Evolutionary conservation across 2,888 invertebrate species (phyloP).

Genomic region (Azorinus chamasolen): DNA sequence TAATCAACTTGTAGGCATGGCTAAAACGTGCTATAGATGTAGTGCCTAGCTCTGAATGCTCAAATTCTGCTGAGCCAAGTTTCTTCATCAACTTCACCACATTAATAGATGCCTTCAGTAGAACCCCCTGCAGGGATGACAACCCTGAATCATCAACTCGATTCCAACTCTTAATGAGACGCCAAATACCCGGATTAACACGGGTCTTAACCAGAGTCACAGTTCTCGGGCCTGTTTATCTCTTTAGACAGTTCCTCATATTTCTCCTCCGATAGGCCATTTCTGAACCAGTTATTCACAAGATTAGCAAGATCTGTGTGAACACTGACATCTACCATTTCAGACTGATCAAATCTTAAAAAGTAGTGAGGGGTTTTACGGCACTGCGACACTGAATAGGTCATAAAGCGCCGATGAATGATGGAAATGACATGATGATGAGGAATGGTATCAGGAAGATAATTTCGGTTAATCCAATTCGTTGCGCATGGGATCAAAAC

Average conservation of each 20-base stretch:
- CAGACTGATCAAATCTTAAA: slow-evolving; percentile 13
- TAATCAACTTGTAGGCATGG: slow-evolving; percentile 32
- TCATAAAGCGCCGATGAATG: too few species aligned
- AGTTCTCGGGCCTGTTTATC: slow-evolving; percentile 20
- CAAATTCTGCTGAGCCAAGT: slow-evolving; percentile 1
- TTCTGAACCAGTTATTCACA: slow-evolving; percentile 18
- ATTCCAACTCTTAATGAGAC: slow-evolving; percentile 22
- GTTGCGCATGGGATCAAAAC: too few species aligned
- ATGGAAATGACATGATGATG: too few species aligned
- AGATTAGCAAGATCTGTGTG: slow-evolving; percentile 10
- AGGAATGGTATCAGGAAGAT: too few species aligned
- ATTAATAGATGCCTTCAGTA: slow-evolving; percentile 21
- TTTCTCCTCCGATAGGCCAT: slow-evolving; percentile 16
- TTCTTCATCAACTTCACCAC: slow-evolving; percentile 21
- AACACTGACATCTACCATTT: background rate
- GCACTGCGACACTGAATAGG: too few species aligned
- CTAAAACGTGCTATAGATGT: slow-evolving; percentile 22
- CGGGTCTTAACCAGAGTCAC: slow-evolving; percentile 8
- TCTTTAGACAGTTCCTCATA: slow-evolving; percentile 11
- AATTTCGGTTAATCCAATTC: too few species aligned
- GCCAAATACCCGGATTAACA: slow-evolving; percentile 31
- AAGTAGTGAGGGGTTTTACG: too few species aligned
- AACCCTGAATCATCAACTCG: slow-evolving; percentile 19
- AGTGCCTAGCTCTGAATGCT: too few species aligned
- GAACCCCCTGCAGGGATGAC: slow-evolving; percentile 4